Evolutionary conservation across 2,113 vertebrate genomes (phyloP).

Genomic region (Pimephales promelas): DNA sequence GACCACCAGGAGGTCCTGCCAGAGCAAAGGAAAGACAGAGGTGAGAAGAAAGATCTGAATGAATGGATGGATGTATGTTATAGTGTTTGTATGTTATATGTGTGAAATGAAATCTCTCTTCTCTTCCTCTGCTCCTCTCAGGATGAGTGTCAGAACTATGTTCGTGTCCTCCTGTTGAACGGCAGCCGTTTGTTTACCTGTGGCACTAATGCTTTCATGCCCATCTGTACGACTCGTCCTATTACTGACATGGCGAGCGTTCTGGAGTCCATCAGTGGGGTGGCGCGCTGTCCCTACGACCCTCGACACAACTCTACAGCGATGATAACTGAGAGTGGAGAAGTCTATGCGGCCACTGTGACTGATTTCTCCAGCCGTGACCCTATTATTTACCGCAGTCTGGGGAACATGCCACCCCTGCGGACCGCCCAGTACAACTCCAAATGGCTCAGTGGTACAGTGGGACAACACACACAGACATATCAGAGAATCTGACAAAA

Average conservation of each 20-base stretch:
- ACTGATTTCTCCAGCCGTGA: slow-evolving; percentile 95
- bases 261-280: slow-evolving; percentile 90
- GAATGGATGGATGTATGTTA: neutral
- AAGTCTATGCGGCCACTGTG: slow-evolving; percentile 93
- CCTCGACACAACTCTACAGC: slow-evolving; percentile 96
- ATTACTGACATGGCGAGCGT: slow-evolving; percentile 85
- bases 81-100: too few relatives aligned
- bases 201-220: slow-evolving; percentile 92
- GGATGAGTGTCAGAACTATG: slow-evolving; percentile 97
- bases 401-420: slow-evolving; percentile 88
- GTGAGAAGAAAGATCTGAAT: slow-evolving; percentile 80
- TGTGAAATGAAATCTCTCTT: neutral
- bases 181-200: slow-evolving; percentile 86
- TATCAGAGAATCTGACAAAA: neutral
- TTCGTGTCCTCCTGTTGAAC: slow-evolving; percentile 88
- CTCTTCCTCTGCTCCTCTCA: slow-evolving; percentile 57
- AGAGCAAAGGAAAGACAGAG: slow-evolving; percentile 96
- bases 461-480: slow-evolving; percentile 14
- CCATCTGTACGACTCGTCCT: slow-evolving; percentile 87
- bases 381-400: slow-evolving; percentile 92
- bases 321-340: slow-evolving; percentile 86
- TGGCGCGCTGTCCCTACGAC: slow-evolving; percentile 94
- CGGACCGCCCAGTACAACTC: slow-evolving; percentile 96
- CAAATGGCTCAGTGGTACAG: slow-evolving; percentile 93
- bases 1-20: slow-evolving; percentile 89